phyloP scores from a whole-genome alignment of 2,113 vertebrate species.

The Rhagologus leucostigma region DNA sequence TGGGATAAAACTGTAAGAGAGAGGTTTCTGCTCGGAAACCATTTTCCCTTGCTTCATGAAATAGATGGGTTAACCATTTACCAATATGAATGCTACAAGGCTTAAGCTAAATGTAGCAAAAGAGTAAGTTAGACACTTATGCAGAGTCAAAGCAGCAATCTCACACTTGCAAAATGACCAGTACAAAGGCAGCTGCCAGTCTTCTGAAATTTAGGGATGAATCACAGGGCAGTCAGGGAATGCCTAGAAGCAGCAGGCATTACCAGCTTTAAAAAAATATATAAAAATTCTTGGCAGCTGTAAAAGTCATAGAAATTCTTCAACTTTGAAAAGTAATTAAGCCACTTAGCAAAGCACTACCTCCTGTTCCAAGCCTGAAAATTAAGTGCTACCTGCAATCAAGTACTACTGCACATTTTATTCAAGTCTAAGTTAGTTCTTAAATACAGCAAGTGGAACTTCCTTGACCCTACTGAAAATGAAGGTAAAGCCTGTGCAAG shows the following conservation, averaged over 20 bases:
- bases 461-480: background rate
- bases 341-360: background rate
- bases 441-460: background rate
- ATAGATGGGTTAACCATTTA: background rate
- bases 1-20: background rate
- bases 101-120: background rate
- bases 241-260: background rate
- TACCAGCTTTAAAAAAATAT: background rate
- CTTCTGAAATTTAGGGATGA: background rate
- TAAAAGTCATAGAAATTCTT: background rate
- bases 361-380: background rate
- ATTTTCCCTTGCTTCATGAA: background rate
- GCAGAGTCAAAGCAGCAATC: background rate
- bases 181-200: background rate
- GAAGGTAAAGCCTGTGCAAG: background rate
- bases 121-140: accelerated
- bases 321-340: background rate
- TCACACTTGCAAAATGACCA: background rate
- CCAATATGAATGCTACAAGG: background rate
- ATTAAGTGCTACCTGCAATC: background rate
- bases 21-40: background rate
- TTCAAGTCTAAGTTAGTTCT: background rate
- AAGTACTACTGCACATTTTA: background rate
- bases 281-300: background rate
- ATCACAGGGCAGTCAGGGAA: background rate